Percentiles rank a stretch among this genome's conserved stretches.
Conservation (phyloP, 2,113 vertebrate genomes). For the Sapayoa aenigma region DNA sequence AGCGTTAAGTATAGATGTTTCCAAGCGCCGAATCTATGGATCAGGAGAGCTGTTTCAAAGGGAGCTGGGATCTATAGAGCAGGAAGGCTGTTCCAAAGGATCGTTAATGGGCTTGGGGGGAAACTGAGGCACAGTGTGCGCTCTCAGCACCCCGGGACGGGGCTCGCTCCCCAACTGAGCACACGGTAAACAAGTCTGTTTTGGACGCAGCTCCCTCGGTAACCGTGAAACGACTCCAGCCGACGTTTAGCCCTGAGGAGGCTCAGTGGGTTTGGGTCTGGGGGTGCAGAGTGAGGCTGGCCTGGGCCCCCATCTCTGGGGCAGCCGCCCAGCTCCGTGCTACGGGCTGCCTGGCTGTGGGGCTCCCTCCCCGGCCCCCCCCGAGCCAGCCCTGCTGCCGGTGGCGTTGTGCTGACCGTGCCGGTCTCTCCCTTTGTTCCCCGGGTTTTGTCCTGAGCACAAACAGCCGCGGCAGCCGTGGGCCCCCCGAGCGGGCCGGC, state of each 20-base stretch:
- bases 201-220: neutral
- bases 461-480: neutral
- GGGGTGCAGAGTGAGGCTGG: neutral
- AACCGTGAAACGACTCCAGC: neutral
- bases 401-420: slow-evolving; percentile 38
- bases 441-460: neutral
- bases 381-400: neutral
- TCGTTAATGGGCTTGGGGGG: neutral
- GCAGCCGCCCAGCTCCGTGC: fast-evolving
- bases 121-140: neutral
- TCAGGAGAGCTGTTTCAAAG: neutral
- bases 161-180: neutral
- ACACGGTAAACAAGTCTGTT: neutral
- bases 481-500: neutral
- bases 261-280: neutral
- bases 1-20: neutral
- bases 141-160: neutral
- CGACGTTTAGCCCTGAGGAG: neutral
- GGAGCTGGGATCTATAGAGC: neutral
- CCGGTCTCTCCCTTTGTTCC: slow-evolving; percentile 38
- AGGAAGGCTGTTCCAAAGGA: neutral
- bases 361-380: neutral
- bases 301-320: fast-evolving
- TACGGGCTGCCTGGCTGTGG: neutral
- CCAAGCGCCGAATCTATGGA: slow-evolving; percentile 43